Evolutionary conservation across 2,888 invertebrate genomes (phyloP).

Genomic region (Sabellastarte sp.): DNA sequence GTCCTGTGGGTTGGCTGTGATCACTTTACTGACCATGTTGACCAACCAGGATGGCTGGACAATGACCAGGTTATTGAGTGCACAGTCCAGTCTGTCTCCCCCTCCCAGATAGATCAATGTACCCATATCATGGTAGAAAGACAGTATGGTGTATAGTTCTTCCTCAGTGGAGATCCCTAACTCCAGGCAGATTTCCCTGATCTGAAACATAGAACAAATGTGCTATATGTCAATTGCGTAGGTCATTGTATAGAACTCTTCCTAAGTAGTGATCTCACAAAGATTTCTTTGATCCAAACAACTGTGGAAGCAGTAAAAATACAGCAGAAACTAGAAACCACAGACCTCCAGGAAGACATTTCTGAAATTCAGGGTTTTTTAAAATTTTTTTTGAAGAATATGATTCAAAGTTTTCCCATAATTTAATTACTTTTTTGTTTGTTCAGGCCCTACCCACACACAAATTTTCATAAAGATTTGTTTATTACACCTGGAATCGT

Average conservation of each 20-base stretch:
- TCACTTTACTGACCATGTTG: constrained; percentile 41
- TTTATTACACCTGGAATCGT: no score
- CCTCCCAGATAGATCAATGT: constrained; percentile 53
- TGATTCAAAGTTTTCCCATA: no score
- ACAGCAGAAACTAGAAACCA: no score
- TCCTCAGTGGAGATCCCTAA: constrained; percentile 45
- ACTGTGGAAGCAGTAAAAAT: no score
- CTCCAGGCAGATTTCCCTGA: constrained; percentile 51
- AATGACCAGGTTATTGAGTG: constrained; percentile 53
- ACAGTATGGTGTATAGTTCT: constrained; percentile 54
- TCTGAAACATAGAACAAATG: constrained; percentile 38
- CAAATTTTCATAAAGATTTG: no score
- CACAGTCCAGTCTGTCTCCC: constrained; percentile 35
- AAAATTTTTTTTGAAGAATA: no score
- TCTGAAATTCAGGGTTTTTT: no score
- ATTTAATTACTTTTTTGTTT: no score
- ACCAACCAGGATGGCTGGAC: constrained; percentile 59
- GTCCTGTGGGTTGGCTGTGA: background rate
- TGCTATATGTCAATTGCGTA: background rate
- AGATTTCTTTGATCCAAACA: no score
- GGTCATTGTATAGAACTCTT: background rate
- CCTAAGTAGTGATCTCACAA: no score
- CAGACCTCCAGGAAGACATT: no score
- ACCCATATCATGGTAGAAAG: constrained; percentile 60
- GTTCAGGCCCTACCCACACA: no score